A percentile compares a stretch with the other conserved stretches of the same genome.
Conservation (phyloP, 2,797 vertebrate species). For the Telmatherina bonti region DNA sequence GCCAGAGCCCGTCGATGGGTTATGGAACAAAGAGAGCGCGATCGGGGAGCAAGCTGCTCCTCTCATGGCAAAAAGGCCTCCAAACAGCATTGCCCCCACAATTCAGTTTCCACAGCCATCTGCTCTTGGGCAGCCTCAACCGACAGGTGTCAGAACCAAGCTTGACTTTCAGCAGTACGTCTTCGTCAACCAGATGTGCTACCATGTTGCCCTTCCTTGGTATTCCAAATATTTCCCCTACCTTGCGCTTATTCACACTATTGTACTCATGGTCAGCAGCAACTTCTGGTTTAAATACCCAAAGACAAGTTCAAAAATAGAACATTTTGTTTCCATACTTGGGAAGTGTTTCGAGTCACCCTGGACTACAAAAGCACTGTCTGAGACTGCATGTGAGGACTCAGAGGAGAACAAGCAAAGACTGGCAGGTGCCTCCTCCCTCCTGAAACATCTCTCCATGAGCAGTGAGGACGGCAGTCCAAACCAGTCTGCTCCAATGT, state of each 20-base stretch:
- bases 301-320: constrained; percentile 99
- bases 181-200: constrained; percentile 99
- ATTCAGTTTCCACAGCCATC: constrained; percentile 57
- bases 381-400: constrained; percentile 97
- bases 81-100: constrained; percentile 64
- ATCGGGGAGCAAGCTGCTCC: constrained; percentile 77
- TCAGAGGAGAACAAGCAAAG: constrained; percentile 98
- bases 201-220: constrained; percentile 98
- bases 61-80: constrained; percentile 75
- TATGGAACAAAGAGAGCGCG: constrained; percentile 71
- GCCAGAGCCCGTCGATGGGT: constrained; percentile 79
- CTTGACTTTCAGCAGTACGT: constrained; percentile 99
- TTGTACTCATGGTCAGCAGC: constrained; percentile 98
- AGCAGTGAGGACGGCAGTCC: constrained; percentile 97
- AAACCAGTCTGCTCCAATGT: constrained; percentile 91
- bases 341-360: constrained; percentile 99
- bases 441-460: constrained; percentile 94
- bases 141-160: constrained; percentile 92
- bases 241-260: constrained; percentile 97
- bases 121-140: constrained; percentile 77
- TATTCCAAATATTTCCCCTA: constrained; percentile 99
- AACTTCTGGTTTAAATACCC: constrained; percentile 99
- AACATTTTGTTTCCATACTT: constrained; percentile 98
- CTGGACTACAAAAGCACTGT: constrained; percentile 98
- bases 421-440: constrained; percentile 89